phyloP scores from a whole-genome alignment of 2,888 invertebrate genomes.

The Luperina testacea region DNA sequence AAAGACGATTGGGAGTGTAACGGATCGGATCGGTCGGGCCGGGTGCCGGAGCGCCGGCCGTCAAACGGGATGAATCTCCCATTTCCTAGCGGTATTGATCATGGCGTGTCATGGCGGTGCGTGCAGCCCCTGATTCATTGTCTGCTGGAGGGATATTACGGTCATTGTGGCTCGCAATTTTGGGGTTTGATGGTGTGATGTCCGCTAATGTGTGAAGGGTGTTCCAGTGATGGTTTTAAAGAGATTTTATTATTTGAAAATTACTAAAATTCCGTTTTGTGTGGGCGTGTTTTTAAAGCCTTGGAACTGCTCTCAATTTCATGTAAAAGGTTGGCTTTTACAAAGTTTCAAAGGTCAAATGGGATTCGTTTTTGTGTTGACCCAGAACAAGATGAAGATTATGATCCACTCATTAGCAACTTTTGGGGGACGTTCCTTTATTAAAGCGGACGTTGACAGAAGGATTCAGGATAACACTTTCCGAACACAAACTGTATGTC shows the following conservation, averaged over 20 bases:
- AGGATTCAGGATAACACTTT: slow-evolving; percentile 1
- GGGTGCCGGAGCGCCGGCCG: slow-evolving; percentile 35
- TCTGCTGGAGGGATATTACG: slow-evolving; percentile 50
- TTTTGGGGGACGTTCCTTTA: slow-evolving; percentile 30
- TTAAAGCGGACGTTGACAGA: slow-evolving; percentile 31
- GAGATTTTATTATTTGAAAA: slow-evolving; percentile 32
- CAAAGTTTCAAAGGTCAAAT: slow-evolving; percentile 37
- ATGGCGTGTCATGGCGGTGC: slow-evolving; percentile 52
- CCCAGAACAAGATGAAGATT: slow-evolving; percentile 43
- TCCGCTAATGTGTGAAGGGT: slow-evolving; percentile 53
- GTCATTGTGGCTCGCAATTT: slow-evolving; percentile 45
- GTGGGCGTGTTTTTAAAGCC: background rate
- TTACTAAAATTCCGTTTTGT: slow-evolving; percentile 8
- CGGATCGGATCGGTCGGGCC: slow-evolving; percentile 43
- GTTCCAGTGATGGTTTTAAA: slow-evolving; percentile 37
- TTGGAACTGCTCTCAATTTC: slow-evolving; percentile 20
- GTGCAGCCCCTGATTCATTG: slow-evolving; percentile 61
- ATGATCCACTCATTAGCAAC: slow-evolving; percentile 48
- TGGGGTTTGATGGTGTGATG: slow-evolving; percentile 40
- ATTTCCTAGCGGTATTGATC: slow-evolving; percentile 61
- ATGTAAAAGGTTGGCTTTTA: slow-evolving; percentile 20
- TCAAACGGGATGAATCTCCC: slow-evolving; percentile 52
- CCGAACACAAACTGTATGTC: slow-evolving; percentile 5
- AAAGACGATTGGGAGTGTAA: slow-evolving; percentile 53
- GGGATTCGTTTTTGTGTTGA: slow-evolving; percentile 30